These are phyloP conservation scores for Macropis europaea DNA, from an alignment of 2,888 invertebrate species.

Conservation along the genomic window DNA sequence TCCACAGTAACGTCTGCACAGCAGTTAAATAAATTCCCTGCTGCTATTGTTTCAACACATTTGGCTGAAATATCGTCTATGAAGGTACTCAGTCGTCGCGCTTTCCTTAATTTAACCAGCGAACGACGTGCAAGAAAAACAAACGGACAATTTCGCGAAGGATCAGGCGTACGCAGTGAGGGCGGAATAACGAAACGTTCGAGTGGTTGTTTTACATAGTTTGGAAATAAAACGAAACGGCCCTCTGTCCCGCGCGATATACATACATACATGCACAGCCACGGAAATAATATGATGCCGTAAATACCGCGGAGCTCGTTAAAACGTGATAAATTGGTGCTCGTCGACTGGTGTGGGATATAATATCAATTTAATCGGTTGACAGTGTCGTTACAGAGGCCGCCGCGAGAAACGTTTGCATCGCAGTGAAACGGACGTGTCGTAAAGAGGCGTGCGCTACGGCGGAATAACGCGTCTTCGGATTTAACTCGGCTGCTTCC, in stretches of 20 bases:
- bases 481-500: conserved; percentile 10
- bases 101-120: too few species aligned
- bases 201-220: conserved; percentile 14
- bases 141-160: too few species aligned
- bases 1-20: too few species aligned
- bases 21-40: too few species aligned
- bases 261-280: too few species aligned
- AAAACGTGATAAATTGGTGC: conserved; percentile 50
- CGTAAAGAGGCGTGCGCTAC: conserved; percentile 14
- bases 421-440: conserved; percentile 12
- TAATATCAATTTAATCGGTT: conserved; percentile 53
- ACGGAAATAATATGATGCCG: conserved; percentile 32
- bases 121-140: too few species aligned
- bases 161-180: too few species aligned
- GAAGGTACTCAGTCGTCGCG: too few species aligned
- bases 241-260: neutral
- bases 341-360: conserved; percentile 19
- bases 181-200: conserved; percentile 21
- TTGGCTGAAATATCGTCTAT: too few species aligned
- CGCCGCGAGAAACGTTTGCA: conserved; percentile 19
- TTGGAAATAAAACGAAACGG: conserved; percentile 29
- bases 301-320: conserved; percentile 50
- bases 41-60: too few species aligned
- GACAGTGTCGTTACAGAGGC: conserved; percentile 27
- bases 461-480: conserved; percentile 19